Conservation (phyloP, 2,797 vertebrate genomes). For the Acrossocheilus fasciatus region DNA sequence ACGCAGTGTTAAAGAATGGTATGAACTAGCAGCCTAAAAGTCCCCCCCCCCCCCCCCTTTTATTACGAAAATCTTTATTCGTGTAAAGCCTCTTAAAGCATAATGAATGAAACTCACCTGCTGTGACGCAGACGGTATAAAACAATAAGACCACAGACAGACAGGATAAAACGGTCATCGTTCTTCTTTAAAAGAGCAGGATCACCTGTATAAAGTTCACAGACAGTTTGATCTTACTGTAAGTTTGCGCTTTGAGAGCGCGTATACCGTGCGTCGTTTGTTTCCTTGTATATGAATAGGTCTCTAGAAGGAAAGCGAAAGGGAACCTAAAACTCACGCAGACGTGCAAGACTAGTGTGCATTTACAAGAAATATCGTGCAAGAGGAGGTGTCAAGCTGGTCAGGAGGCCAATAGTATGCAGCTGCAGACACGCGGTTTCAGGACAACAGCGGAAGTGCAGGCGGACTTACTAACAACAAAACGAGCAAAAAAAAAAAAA, state of each 20-base stretch:
- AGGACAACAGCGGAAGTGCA: too few relatives aligned
- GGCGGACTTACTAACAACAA: too few relatives aligned
- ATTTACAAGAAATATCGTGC: too few relatives aligned
- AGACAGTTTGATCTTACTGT: neutral
- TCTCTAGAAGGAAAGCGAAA: too few relatives aligned
- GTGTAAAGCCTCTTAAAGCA: neutral
- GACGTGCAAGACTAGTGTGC: neutral
- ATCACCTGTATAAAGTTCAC: neutral
- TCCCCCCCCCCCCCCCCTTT: neutral
- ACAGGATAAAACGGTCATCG: neutral
- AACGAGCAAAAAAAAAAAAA: too few relatives aligned
- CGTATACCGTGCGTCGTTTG: neutral
- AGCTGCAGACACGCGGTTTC: neutral
- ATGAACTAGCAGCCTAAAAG: neutral
- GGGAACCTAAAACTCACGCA: neutral
- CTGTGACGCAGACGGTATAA: neutral
- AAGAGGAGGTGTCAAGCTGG: neutral
- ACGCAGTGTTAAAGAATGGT: neutral
- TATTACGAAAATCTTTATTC: neutral
- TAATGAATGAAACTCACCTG: neutral
- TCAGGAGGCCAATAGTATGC: neutral
- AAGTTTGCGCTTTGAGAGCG: neutral
- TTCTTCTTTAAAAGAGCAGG: neutral
- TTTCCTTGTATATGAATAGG: neutral
- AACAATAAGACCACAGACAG: neutral